Evolutionary conservation across 2,113 vertebrate species (phyloP).

Genomic region (Sphyrna mokarran): DNA sequence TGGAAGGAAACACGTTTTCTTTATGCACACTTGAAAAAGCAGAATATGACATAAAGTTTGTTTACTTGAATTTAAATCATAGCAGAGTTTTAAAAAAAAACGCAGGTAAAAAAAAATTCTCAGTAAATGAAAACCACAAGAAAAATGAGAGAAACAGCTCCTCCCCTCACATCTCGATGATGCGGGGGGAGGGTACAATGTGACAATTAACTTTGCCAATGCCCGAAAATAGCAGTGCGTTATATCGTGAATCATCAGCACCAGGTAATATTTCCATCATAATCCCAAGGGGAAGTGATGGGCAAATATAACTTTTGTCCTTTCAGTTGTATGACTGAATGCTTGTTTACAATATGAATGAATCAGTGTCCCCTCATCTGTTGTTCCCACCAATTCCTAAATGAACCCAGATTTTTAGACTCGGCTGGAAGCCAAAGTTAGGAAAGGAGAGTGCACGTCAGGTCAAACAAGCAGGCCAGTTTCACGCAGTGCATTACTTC

Average conservation of each 20-base stretch:
- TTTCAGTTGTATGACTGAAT: not conserved
- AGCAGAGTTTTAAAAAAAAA: slow-evolving; percentile 3
- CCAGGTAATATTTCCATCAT: not conserved
- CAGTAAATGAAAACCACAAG: slow-evolving; percentile 7
- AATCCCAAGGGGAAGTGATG: not conserved
- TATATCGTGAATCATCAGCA: not conserved
- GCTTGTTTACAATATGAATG: not conserved
- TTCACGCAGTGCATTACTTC: slow-evolving; percentile 29
- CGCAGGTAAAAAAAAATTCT: not conserved
- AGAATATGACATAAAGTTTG: not conserved
- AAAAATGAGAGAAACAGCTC: not conserved
- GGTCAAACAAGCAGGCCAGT: not conserved
- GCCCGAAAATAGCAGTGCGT: not conserved
- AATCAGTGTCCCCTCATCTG: slow-evolving; percentile 7
- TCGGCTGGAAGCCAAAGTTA: slow-evolving; percentile 25
- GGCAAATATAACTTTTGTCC: not conserved
- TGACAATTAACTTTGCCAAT: not conserved
- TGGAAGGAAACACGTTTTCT: not conserved
- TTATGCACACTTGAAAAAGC: not conserved
- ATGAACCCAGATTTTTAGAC: slow-evolving; percentile 16
- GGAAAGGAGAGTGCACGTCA: not conserved
- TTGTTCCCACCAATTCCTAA: slow-evolving; percentile 29
- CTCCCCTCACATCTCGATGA: not conserved
- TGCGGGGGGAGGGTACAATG: not conserved
- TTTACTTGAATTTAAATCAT: not conserved